Percentiles rank a stretch among this genome's conserved stretches.
Evolutionary conservation across 2,113 vertebrate species (phyloP).

Genomic region (Azemiops feae): DNA sequence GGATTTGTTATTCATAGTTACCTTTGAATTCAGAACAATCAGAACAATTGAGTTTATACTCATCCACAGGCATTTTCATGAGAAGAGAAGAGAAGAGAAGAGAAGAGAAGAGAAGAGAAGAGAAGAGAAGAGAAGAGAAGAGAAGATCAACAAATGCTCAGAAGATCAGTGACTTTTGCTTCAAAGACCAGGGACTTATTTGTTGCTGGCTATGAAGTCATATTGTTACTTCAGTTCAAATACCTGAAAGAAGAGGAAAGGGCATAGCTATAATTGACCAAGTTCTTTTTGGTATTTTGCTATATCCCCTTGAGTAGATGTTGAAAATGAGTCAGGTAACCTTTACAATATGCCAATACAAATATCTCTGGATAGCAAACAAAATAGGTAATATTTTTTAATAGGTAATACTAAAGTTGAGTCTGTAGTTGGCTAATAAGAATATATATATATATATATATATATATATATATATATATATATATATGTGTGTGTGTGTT

Average conservation of each 20-base stretch:
- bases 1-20: not conserved
- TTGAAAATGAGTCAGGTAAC: not conserved
- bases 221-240: not conserved
- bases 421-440: not conserved
- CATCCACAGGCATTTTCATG: not conserved
- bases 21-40: not conserved
- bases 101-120: too few species aligned
- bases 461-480: too few species aligned
- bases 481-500: too few species aligned
- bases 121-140: not conserved
- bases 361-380: not conserved
- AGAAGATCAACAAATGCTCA: not conserved
- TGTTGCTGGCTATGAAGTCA: slow-evolving; percentile 24
- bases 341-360: not conserved
- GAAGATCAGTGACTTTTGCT: slow-evolving; percentile 16
- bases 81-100: not conserved
- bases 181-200: slow-evolving; percentile 41
- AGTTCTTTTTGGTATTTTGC: slow-evolving; percentile 6
- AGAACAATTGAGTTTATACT: not conserved
- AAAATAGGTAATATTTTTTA: not conserved
- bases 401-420: not conserved
- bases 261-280: slow-evolving; percentile 8
- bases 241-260: not conserved
- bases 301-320: not conserved
- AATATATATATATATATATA: slow-evolving; percentile 15